Evolutionary conservation across 2,113 vertebrate genomes (phyloP).

Genomic region (Pitta sordida): DNA sequence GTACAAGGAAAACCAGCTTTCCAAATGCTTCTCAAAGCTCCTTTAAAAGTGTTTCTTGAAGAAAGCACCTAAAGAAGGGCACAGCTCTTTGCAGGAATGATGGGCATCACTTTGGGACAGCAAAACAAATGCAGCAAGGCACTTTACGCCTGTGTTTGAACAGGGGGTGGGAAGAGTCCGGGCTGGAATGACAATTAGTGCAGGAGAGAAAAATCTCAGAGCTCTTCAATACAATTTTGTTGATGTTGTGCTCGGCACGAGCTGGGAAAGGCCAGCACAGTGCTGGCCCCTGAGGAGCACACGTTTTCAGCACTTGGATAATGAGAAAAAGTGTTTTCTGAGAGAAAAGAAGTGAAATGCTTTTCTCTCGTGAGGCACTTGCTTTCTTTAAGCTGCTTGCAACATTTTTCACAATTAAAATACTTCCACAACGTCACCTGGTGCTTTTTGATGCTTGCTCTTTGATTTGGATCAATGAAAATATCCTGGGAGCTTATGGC

Average conservation of each 20-base stretch:
- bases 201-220: neutral
- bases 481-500: constrained; percentile 3
- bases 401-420: constrained; percentile 20
- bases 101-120: neutral
- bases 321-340: neutral
- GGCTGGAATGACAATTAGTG: neutral
- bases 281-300: neutral
- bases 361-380: neutral
- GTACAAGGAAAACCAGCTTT: neutral
- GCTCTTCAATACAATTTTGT: neutral
- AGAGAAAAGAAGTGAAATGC: neutral
- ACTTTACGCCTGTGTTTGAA: neutral
- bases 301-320: neutral
- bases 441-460: neutral
- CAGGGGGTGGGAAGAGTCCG: neutral
- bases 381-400: neutral
- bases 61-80: neutral
- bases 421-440: neutral
- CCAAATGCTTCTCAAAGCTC: neutral
- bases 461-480: constrained; percentile 47
- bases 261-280: neutral
- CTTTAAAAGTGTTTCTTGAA: neutral
- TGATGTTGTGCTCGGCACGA: fast-evolving
- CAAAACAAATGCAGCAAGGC: neutral
- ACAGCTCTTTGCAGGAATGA: neutral